Percentiles rank a stretch among this genome's conserved stretches.
phyloP scores from a whole-genome alignment of 2,888 invertebrate genomes.

The Cosmorhoe ocellata region DNA sequence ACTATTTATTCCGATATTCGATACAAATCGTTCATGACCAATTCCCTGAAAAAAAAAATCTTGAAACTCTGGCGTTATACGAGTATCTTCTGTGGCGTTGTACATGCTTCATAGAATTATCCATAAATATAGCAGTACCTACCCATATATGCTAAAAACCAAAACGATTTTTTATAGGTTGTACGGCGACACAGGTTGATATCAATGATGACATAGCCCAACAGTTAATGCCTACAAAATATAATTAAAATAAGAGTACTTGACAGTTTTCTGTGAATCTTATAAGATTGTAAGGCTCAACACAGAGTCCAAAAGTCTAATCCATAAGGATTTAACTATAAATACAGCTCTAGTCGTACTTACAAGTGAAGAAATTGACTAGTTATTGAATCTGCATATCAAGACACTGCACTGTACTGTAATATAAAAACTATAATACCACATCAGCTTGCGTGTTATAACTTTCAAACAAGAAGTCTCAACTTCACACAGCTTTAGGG shows the following conservation, averaged over 20 bases:
- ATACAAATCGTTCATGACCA: conserved; percentile 20
- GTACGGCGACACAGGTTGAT: too few relatives aligned
- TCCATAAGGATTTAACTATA: not conserved
- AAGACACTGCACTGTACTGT: conserved; percentile 9
- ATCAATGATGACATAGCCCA: too few relatives aligned
- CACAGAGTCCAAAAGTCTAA: not conserved
- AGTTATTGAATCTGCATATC: not conserved
- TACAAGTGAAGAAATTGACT: not conserved
- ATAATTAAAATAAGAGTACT: too few relatives aligned
- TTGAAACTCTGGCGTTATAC: not conserved
- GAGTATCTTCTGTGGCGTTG: too few relatives aligned
- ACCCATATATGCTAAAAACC: too few relatives aligned
- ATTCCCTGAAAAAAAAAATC: not conserved
- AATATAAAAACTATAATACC: not conserved
- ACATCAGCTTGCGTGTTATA: conserved; percentile 7
- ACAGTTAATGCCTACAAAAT: too few relatives aligned
- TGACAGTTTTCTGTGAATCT: too few relatives aligned
- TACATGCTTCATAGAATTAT: too few relatives aligned
- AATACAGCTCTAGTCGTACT: not conserved
- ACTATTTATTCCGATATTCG: conserved; percentile 16
- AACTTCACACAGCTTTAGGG: conserved; percentile 57
- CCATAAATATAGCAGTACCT: too few relatives aligned
- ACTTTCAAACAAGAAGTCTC: conserved; percentile 35
- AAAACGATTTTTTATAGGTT: too few relatives aligned
- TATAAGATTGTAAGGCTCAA: too few relatives aligned